Conservation (phyloP, 2,888 invertebrate genomes). For the Lasioglossum marginatum region DNA sequence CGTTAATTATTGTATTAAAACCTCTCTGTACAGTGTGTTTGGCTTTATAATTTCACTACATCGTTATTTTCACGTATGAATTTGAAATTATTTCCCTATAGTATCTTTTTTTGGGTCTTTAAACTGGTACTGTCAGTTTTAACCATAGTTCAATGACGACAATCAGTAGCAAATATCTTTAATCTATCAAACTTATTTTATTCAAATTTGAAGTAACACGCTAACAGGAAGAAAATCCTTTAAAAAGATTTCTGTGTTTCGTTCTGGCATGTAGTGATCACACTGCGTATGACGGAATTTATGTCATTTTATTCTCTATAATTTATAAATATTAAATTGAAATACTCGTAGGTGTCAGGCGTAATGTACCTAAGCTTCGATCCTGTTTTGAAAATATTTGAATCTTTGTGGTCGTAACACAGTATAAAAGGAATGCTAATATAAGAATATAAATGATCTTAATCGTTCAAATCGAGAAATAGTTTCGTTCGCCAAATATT, state of each 20-base stretch:
- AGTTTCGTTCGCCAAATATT: neutral
- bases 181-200: too few relatives aligned
- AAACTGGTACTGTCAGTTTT: neutral
- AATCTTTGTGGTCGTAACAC: neutral
- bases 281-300: neutral
- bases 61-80: neutral
- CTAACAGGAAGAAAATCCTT: neutral
- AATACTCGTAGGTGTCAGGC: slow-evolving; percentile 28
- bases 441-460: neutral
- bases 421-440: neutral
- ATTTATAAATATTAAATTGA: neutral
- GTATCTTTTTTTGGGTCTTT: neutral
- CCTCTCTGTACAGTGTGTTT: too few relatives aligned
- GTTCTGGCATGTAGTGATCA: neutral
- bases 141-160: neutral
- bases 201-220: too few relatives aligned
- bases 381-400: neutral
- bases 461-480: neutral
- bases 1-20: too few relatives aligned
- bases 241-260: neutral
- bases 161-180: neutral
- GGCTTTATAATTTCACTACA: neutral
- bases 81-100: neutral
- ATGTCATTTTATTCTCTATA: neutral
- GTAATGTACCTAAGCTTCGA: slow-evolving; percentile 42